Evolutionary conservation across 2,888 invertebrate species (phyloP).

Genomic region (Aleiodes leptofemur): DNA sequence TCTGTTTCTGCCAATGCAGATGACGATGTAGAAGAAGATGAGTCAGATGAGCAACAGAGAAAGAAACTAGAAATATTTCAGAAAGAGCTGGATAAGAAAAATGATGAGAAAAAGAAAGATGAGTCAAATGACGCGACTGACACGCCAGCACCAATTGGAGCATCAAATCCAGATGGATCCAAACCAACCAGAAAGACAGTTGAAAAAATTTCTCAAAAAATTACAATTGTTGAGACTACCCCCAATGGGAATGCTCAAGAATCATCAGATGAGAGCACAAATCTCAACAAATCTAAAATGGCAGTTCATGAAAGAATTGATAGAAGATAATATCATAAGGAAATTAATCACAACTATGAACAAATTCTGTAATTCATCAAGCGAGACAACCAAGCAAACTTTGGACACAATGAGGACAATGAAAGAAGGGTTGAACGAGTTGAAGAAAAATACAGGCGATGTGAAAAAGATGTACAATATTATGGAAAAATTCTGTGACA

Average conservation of each 20-base stretch:
- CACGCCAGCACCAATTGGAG: not conserved
- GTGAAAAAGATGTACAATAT: slow-evolving; percentile 21
- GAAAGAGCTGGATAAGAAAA: not conserved
- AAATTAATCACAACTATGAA: slow-evolving; percentile 19
- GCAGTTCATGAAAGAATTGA: slow-evolving; percentile 25
- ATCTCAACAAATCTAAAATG: slow-evolving; percentile 25
- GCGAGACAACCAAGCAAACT: slow-evolving; percentile 14
- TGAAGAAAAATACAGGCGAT: slow-evolving; percentile 27
- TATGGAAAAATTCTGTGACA: slow-evolving; percentile 29
- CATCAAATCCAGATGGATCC: no score
- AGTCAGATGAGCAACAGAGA: not conserved
- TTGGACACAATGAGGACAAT: slow-evolving; percentile 23
- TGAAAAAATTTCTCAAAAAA: no score
- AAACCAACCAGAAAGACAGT: no score
- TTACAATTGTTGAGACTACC: no score
- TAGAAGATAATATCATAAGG: slow-evolving; percentile 12
- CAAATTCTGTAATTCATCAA: slow-evolving; percentile 17
- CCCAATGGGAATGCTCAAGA: not conserved
- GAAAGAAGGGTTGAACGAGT: slow-evolving; percentile 22
- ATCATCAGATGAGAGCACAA: slow-evolving; percentile 25
- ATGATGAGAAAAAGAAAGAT: not conserved
- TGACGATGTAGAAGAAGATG: not conserved
- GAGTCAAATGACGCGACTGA: slow-evolving; percentile 3
- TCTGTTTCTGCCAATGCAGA: not conserved
- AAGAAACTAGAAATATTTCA: not conserved